Percentiles rank a stretch among this genome's conserved stretches.
Evolutionary conservation across 1,140 invertebrate genomes (phyloP).

Genomic region (Aphaenogaster ashmeadi): DNA sequence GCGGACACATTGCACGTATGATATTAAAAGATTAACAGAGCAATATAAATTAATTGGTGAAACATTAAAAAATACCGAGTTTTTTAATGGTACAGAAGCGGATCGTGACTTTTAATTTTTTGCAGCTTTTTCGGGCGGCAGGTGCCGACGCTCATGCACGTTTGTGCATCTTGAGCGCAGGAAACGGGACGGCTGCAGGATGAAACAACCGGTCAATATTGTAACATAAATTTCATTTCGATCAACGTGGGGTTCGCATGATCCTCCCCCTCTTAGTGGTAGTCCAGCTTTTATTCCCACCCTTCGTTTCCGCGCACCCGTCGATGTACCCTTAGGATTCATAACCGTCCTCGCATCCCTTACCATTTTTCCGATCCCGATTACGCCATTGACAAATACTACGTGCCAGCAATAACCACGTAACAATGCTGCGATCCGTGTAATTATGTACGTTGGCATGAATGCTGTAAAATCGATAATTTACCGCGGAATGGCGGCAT

Average conservation of each 20-base stretch:
- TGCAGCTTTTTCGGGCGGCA: neutral
- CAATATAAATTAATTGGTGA: slow-evolving; percentile 26
- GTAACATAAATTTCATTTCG: slow-evolving; percentile 72
- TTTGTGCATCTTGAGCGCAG: slow-evolving; percentile 29
- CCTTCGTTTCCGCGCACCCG: neutral
- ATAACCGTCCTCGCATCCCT: neutral
- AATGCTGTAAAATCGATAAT: slow-evolving; percentile 63
- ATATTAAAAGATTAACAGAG: slow-evolving; percentile 1
- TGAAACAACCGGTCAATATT: slow-evolving; percentile 71
- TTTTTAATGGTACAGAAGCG: neutral
- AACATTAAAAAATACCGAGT: neutral
- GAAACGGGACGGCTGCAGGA: slow-evolving; percentile 21
- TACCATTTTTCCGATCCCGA: slow-evolving; percentile 4
- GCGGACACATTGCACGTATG: no score
- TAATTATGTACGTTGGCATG: slow-evolving; percentile 55
- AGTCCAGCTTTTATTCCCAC: slow-evolving; percentile 14
- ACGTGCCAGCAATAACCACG: slow-evolving; percentile 6
- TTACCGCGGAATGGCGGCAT: slow-evolving; percentile 53
- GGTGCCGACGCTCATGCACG: slow-evolving; percentile 34
- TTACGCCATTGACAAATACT: slow-evolving; percentile 48
- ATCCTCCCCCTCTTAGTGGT: neutral
- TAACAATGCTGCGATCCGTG: slow-evolving; percentile 56
- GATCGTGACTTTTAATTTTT: neutral
- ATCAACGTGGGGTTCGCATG: slow-evolving; percentile 57
- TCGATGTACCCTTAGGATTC: slow-evolving; percentile 3